Base-by-base conservation (phyloP, 1,140 invertebrate genomes). In the Euura lappo region DNA sequence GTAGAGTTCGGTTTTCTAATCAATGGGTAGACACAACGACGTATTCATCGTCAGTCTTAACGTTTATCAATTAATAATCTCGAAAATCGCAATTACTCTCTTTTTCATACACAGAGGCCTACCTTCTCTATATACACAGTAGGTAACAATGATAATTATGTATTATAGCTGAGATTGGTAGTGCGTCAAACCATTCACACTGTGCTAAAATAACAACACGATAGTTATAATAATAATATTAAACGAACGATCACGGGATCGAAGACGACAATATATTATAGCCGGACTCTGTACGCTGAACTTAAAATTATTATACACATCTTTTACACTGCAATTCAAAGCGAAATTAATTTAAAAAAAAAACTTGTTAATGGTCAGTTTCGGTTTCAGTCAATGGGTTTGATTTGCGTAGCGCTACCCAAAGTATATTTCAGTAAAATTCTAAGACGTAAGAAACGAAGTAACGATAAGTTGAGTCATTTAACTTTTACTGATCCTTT, bases 121-220 rank as follows among this genome's bases (percentile, higher is more conserved):
- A 68, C 44, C 66, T 68, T 68, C 28, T 68, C 28, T 68, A 68
- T 68, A 44, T 68, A 69, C 68, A 76, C 76, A 76, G 73, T 71
- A 72, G 77, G 74, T 72, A 80, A 84, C 85, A 88, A 86, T 85
- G 83, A 87, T 82, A 79, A 85, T 86, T 81, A 87, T 88, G 86
- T 88, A 88, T 87, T 88, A 87, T 88, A 88, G 86, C 83, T 81
- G 79, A 81, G 77, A 80, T 76, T 75, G 77, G 75, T 74, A 76
- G 77, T 77, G 75, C 73, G 73, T 60, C 77, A 79, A 76, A 80
- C 75, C 84, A 86, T 76, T 84, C 83, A 83, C 79, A 84, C 84
- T 78, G 74, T 82, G 77, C 80, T 72, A 72, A 75, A 66, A 69
- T 66, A 69, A 64, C 68, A 44, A 71, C 2, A 74, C 68, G 45